Base-by-base conservation (phyloP, 2,888 invertebrate genomes). In the Tenthredo distinguenda region DNA sequence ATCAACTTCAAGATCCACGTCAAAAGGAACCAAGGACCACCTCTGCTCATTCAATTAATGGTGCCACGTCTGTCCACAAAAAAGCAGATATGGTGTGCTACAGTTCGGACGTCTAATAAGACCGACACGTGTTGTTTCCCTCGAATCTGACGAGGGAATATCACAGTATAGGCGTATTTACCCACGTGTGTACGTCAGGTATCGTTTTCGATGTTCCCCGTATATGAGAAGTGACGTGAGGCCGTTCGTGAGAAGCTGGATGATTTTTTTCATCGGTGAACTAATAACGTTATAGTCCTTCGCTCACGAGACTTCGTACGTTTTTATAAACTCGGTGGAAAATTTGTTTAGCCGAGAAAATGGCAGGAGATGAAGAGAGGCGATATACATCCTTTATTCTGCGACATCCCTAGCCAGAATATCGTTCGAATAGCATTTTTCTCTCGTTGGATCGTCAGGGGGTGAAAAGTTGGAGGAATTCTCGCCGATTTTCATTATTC, bases 41-140 rank as follows among this genome's bases (percentile, higher is more conserved):
- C 31, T 50, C 50, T 76, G n/a, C 47, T n/a, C 31, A 26, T 77
- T 77, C 55, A 77, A 34, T 77, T 76, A 72, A 34, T n/a, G n/a
- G 40, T n/a, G 37, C n/a, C 37, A n/a, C 2, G 71, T n/a, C 37
- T 9, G 21, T 31, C 76, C 26, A 26, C 5, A 26, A 47, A 50
- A 76, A 31, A 43, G 7, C 4, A 72, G 9, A 47, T 76, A 76
- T 47, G 26, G 47, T 10, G 76, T 47, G 40, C 1, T 40, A 76
- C 21, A 40, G 26, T 5, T 76, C 47, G 10, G 47, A 43, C 76
- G 43, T 47, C 26, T 12, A 31, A 76, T 76, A 47, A 47, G 76
- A 26, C 76, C 15, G 47, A 76, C 21, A 26, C 26, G 31, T 47
- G 47, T 43, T 76, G 18, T 40, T 76, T 76, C 21, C 12, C 21